A percentile compares a stretch with the other conserved stretches of the same genome.
phyloP scores from a whole-genome alignment of 2,888 invertebrate genomes.

The Drosophila greeni region DNA sequence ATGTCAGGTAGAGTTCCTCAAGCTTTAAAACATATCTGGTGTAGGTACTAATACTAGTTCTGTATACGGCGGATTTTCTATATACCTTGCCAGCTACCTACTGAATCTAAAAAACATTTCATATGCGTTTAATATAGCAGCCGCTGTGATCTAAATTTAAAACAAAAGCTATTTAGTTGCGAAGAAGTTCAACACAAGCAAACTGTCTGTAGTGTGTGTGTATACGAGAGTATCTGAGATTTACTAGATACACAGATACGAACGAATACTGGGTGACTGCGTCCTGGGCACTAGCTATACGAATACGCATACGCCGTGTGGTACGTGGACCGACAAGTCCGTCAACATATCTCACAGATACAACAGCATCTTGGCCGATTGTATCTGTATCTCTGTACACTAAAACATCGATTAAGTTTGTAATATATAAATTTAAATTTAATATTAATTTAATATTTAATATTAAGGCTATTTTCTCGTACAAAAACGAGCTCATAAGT shows the following conservation, averaged over 20 bases:
- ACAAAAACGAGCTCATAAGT: too few relatives aligned
- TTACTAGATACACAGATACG: conserved; percentile 58
- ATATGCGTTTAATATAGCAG: conserved; percentile 74
- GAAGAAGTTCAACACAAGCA: conserved; percentile 74
- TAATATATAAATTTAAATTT: neutral
- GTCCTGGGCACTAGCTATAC: conserved; percentile 58
- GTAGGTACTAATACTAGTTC: conserved; percentile 22
- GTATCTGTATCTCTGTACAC: conserved; percentile 30
- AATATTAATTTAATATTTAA: too few relatives aligned
- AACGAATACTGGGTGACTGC: conserved; percentile 39
- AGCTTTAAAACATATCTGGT: conserved; percentile 12
- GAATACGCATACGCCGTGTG: conserved; percentile 67
- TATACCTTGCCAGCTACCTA: conserved; percentile 43
- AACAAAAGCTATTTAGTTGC: conserved; percentile 76
- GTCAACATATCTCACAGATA: conserved; percentile 63
- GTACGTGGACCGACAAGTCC: conserved; percentile 45
- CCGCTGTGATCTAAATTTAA: conserved; percentile 74
- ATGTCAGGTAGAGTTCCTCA: conserved; percentile 32
- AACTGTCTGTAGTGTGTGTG: conserved; percentile 26
- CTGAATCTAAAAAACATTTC: conserved; percentile 72
- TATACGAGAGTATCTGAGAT: conserved; percentile 53
- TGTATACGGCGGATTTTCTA: conserved; percentile 13
- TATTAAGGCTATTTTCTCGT: neutral
- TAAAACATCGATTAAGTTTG: conserved; percentile 34
- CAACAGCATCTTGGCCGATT: conserved; percentile 18